Evolutionary conservation across 2,797 vertebrate genomes (phyloP), one percentile per base, ranked within the genome.

Genomic region (Oreortyx pictus): DNA sequence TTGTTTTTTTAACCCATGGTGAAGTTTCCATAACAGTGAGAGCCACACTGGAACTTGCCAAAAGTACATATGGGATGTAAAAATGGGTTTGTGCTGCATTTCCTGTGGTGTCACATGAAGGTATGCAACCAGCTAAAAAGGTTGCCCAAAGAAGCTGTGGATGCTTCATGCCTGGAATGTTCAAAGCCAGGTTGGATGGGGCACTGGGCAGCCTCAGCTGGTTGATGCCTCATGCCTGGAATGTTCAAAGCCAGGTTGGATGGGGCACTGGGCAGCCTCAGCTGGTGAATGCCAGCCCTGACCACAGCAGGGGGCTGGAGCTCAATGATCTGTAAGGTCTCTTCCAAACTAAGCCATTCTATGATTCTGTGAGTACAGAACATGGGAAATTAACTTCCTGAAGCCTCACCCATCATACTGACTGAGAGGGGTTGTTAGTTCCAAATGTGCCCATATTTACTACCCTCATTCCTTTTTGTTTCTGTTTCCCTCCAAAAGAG

Each of bases 31-130:
- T 39, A 39, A 60, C 19, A 59, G 29, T 22, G 11, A 81, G 7
- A 54, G 6, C 3, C 56, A 4, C 31, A 9, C 49, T 64, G 35
- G 41, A 83, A 14, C 19, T 82, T 47, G 29, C 3, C 25, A 92
- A 49, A 60, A 72, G 29, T 24, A 33, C 5, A 2, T 67, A 20
- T 29, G 44, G 44, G 59, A 29, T 75, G 10, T 31, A 68, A 78
- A n/a, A 0, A 2, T 50, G 14, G 11, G 18, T 6, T 24, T 75
- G 20, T 0, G 0, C 7, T 64, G 22, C 39, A 14, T 44, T 18
- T 7, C 23, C 64, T 0, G 0, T 8, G 37, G 20, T 41, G n/a
- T 47, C 75, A 65, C 24, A 3, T 27, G 50, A 44, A 75, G 50
- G 68, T 57, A 14, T 24, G 52, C 9, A 15, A 46, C 2, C 86